Percentiles rank a stretch among this genome's conserved stretches.
Evolutionary conservation across 2,113 vertebrate genomes (phyloP).

Genomic region (Catharus bicknelli): DNA sequence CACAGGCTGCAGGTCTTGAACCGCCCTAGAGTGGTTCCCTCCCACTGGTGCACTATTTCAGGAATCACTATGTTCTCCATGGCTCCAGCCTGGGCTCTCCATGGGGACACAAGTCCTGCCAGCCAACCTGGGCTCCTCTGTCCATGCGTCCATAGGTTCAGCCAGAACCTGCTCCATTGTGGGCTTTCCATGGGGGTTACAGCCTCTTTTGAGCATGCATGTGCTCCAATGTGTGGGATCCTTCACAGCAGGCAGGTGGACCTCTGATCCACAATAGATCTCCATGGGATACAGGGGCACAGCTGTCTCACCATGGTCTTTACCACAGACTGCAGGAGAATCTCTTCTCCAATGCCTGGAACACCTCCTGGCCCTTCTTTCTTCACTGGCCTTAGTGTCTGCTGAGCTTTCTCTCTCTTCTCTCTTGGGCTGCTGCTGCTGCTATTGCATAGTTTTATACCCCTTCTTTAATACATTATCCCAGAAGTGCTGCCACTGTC

Average conservation of each 20-base stretch:
- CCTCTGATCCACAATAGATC: not conserved
- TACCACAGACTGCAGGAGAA: accelerated
- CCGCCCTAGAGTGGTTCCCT: not conserved
- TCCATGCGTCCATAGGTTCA: not conserved
- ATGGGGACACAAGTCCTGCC: not conserved
- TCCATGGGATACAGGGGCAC: not conserved
- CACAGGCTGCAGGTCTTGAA: not conserved
- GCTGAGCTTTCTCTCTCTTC: not conserved
- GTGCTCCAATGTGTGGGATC: accelerated
- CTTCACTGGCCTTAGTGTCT: not conserved
- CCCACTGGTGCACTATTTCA: not conserved
- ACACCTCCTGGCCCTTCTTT: not conserved
- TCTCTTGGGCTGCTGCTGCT: not conserved
- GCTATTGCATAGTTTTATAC: not conserved
- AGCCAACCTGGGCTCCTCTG: not conserved
- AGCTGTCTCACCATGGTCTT: not conserved
- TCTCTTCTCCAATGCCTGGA: not conserved
- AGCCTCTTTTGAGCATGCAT: not conserved
- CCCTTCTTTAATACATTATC: not conserved
- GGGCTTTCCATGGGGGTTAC: not conserved
- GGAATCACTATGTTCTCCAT: not conserved
- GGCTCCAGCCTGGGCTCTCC: not conserved
- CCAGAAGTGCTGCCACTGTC: accelerated
- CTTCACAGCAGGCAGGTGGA: not conserved
- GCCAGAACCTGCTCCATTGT: not conserved